Conservation (phyloP, 2,113 vertebrate species). For the Anoplopoma fimbria region DNA sequence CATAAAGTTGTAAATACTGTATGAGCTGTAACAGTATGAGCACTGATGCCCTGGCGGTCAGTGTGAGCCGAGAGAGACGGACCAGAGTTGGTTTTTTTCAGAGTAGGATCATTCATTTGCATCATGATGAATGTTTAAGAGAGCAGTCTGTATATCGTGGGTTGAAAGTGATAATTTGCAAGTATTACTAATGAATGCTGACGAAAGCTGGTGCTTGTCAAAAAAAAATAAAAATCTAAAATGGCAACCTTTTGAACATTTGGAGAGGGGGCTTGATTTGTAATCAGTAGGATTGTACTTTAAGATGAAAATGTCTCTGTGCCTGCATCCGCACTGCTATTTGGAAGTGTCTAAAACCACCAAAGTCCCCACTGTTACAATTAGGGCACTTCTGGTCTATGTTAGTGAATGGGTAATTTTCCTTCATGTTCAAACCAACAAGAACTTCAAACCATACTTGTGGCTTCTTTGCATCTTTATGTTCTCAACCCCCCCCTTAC, state of each 20-base stretch:
- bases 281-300: constrained; percentile 55
- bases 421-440: constrained; percentile 14
- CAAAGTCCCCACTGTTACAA: constrained; percentile 10
- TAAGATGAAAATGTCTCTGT: constrained; percentile 18
- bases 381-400: not conserved
- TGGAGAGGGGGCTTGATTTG: constrained; percentile 58
- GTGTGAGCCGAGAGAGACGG: constrained; percentile 3
- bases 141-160: not conserved
- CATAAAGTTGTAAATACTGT: constrained; percentile 7
- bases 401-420: not conserved
- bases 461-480: not conserved
- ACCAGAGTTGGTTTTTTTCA: constrained; percentile 1
- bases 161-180: constrained; percentile 36
- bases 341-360: constrained; percentile 15
- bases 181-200: constrained; percentile 42
- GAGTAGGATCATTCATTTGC: constrained; percentile 33
- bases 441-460: not conserved
- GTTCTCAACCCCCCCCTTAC: not conserved
- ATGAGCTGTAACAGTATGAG: constrained; percentile 22
- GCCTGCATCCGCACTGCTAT: constrained; percentile 19
- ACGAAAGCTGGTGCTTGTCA: constrained; percentile 4
- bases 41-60: constrained; percentile 1
- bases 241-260: no score
- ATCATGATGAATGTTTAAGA: constrained; percentile 49
- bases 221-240: no score